Conservation (phyloP, 2,797 vertebrate genomes). For the Hybognathus amarus region DNA sequence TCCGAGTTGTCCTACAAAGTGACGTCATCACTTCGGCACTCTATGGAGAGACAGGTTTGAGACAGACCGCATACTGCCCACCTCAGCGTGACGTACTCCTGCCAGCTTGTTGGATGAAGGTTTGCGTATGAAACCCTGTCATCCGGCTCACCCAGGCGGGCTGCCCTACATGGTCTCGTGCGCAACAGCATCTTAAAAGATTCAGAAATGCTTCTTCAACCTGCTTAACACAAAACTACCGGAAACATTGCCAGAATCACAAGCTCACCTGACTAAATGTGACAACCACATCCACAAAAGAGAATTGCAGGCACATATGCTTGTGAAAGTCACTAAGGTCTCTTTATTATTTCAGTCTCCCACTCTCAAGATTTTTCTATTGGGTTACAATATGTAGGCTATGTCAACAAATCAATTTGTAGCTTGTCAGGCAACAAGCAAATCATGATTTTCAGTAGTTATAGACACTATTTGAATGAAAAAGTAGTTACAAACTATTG, state of each 20-base stretch:
- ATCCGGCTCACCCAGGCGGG: slow-evolving; percentile 65
- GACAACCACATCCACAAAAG: slow-evolving; percentile 8
- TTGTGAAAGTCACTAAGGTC: background rate
- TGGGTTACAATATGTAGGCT: background rate
- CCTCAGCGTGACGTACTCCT: slow-evolving; percentile 34
- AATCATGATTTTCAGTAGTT: background rate
- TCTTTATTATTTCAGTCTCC: background rate
- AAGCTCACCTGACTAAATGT: slow-evolving; percentile 40
- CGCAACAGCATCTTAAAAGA: slow-evolving; percentile 70
- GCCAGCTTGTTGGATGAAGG: slow-evolving; percentile 33
- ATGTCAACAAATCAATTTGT: background rate
- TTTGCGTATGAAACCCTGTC: slow-evolving; percentile 46
- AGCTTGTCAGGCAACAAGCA: background rate
- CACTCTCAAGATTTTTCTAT: background rate
- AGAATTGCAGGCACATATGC: background rate
- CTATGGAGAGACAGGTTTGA: background rate
- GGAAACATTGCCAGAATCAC: slow-evolving; percentile 3
- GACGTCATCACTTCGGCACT: too few species aligned
- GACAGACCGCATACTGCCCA: background rate
- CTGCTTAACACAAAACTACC: slow-evolving; percentile 68
- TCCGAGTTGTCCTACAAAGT: too few species aligned
- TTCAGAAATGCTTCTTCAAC: slow-evolving; percentile 67
- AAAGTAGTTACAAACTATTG: background rate
- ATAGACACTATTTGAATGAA: background rate
- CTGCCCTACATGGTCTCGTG: slow-evolving; percentile 69